Conservation (phyloP, 2,113 vertebrate species). For the Burhinus bistriatus region DNA sequence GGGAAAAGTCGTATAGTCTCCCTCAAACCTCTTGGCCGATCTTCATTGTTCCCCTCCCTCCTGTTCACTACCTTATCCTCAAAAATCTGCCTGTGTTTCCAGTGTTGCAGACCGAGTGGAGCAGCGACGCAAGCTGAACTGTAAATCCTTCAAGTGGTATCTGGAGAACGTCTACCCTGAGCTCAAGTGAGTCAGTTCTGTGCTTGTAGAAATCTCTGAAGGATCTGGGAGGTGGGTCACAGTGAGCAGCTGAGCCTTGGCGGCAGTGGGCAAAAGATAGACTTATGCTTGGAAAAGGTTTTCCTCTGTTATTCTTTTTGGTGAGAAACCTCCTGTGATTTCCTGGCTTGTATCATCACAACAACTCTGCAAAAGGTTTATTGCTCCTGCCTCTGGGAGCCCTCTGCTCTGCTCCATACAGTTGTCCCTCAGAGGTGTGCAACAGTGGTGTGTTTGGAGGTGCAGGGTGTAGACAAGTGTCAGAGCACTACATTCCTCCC, state of each 20-base stretch:
- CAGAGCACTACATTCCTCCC: not conserved
- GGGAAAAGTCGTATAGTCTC: not conserved
- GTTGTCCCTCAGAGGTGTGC: not conserved
- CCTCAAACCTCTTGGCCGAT: not conserved
- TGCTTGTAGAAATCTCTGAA: not conserved
- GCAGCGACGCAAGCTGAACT: constrained; percentile 89
- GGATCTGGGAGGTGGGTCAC: not conserved
- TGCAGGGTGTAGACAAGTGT: not conserved
- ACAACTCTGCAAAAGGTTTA: not conserved
- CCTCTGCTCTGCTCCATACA: not conserved
- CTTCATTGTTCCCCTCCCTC: not conserved
- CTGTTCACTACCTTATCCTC: not conserved
- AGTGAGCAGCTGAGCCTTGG: not conserved
- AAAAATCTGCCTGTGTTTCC: constrained; percentile 28
- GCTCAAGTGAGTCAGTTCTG: constrained; percentile 85
- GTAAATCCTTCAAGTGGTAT: constrained; percentile 98
- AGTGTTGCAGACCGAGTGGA: constrained; percentile 89
- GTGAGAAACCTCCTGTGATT: not conserved
- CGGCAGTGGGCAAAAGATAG: not conserved
- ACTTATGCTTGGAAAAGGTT: not conserved
- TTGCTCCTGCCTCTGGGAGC: not conserved
- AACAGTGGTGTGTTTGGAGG: not conserved
- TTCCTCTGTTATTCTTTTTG: not conserved
- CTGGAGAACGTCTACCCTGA: constrained; percentile 96
- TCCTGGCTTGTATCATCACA: not conserved